Evolutionary conservation across 2,888 invertebrate genomes (phyloP).

Genomic region (Sarcophaga subvicina): DNA sequence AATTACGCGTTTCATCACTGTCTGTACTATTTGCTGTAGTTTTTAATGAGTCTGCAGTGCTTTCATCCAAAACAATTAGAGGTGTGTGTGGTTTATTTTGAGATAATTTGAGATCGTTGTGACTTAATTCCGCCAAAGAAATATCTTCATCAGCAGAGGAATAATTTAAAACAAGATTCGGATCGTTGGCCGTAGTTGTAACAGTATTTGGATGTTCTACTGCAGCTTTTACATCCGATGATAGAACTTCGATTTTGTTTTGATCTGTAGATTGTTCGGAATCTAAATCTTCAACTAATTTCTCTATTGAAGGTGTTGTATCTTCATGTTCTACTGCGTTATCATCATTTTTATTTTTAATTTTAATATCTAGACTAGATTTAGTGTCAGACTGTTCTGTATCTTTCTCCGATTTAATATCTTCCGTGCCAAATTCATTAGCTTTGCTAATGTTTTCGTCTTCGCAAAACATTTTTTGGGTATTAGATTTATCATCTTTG

Average conservation of each 20-base stretch:
- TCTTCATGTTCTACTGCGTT: background rate
- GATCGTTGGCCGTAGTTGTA: background rate
- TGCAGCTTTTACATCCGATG: background rate
- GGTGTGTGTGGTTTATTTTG: background rate
- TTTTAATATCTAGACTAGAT: background rate
- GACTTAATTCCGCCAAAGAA: background rate
- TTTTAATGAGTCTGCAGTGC: conserved; percentile 13
- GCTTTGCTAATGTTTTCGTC: background rate
- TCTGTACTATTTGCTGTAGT: conserved; percentile 20
- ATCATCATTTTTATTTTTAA: background rate
- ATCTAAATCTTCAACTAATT: background rate
- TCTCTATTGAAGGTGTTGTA: background rate
- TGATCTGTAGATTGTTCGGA: background rate
- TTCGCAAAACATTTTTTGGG: background rate
- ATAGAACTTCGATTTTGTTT: background rate
- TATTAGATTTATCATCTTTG: background rate
- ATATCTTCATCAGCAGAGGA: conserved; percentile 8
- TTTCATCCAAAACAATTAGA: background rate
- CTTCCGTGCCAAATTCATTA: background rate
- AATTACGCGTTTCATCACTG: conserved; percentile 25
- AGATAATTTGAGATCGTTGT: background rate
- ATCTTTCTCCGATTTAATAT: background rate
- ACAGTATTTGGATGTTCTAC: background rate
- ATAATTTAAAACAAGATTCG: background rate
- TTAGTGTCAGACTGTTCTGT: background rate